A percentile compares a stretch with the other conserved stretches of the same genome.
phyloP scores from a whole-genome alignment of 2,888 invertebrate genomes.

The Erannis defoliaria region DNA sequence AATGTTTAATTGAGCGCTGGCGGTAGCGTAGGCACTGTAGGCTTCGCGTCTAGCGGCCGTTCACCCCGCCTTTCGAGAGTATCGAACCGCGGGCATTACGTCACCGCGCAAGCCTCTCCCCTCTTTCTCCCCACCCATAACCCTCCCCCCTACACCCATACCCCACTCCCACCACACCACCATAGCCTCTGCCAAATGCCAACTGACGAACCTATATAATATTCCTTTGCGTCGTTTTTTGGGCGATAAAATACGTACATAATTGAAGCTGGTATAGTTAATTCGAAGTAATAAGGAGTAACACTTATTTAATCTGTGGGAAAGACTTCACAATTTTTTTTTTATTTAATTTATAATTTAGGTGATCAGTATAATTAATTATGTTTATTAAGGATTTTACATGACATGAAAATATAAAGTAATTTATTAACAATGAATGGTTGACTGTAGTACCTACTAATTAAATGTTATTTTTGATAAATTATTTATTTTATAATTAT shows the following conservation, averaged over 20 bases:
- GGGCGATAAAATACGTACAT: conserved; percentile 47
- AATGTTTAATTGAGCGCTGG: conserved; percentile 81
- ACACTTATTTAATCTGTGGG: no score
- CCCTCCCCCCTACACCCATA: conserved; percentile 42
- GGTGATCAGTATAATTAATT: no score
- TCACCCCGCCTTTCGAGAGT: conserved; percentile 82
- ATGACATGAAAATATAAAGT: no score
- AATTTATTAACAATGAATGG: no score
- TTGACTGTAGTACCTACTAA: no score
- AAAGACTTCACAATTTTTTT: no score
- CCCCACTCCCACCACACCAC: conserved; percentile 33
- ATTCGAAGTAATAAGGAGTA: neutral
- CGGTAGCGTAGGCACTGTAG: conserved; percentile 70
- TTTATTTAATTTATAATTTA: no score
- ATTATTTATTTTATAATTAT: no score
- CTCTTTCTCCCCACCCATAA: conserved; percentile 44
- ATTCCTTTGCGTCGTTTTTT: conserved; percentile 56
- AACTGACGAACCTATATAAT: conserved; percentile 57
- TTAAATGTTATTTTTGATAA: no score
- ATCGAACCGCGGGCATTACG: conserved; percentile 80
- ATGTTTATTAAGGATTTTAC: no score
- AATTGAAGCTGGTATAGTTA: conserved; percentile 39
- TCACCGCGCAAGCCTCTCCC: conserved; percentile 73
- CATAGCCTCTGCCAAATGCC: conserved; percentile 51
- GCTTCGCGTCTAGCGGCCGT: conserved; percentile 83